Conservation (phyloP, 2,113 vertebrate species). For the Apteryx owenii region DNA sequence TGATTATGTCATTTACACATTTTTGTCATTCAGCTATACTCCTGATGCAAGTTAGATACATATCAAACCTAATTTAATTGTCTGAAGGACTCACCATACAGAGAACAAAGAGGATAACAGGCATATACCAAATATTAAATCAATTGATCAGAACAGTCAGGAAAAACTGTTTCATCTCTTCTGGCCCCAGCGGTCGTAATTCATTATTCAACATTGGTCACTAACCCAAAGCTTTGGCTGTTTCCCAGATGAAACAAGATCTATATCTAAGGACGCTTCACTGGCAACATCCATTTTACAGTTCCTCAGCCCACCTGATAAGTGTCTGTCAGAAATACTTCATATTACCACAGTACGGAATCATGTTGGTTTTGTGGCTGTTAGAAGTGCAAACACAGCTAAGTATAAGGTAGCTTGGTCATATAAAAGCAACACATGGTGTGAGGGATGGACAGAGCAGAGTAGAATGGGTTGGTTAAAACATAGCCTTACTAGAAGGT, state of each 20-base stretch:
- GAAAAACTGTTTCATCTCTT: background rate
- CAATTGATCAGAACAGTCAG: background rate
- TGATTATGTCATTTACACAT: background rate
- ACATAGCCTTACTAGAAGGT: background rate
- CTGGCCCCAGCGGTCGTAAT: background rate
- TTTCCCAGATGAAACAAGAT: background rate
- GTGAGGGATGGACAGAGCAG: background rate
- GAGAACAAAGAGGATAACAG: background rate
- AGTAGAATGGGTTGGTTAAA: background rate
- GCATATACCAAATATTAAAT: background rate
- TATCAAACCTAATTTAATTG: background rate
- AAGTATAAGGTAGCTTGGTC: background rate
- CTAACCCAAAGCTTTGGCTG: background rate
- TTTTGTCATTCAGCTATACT: background rate
- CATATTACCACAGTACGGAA: background rate
- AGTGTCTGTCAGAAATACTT: background rate
- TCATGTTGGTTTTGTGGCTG: rapidly evolving
- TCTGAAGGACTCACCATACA: background rate
- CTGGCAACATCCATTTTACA: background rate
- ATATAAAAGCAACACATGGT: rapidly evolving
- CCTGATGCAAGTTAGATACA: background rate
- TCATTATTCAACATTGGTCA: background rate
- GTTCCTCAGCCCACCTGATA: background rate
- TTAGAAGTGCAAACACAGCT: background rate
- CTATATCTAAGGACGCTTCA: background rate